Evolutionary conservation across 2,888 invertebrate species (phyloP).

Genomic region (Thalpophila matura): DNA sequence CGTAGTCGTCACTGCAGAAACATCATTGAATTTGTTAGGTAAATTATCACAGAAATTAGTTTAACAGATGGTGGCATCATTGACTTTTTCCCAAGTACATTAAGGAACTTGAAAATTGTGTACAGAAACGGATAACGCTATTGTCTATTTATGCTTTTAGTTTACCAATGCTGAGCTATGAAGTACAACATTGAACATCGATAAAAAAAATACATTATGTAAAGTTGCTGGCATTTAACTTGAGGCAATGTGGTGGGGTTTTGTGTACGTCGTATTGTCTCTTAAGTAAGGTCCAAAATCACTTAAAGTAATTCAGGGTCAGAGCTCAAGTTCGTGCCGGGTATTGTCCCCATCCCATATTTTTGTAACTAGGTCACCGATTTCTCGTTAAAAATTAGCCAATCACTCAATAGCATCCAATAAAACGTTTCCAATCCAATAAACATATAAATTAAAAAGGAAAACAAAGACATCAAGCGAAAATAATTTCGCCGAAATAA

Average conservation of each 20-base stretch:
- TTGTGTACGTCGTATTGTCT: too few relatives aligned
- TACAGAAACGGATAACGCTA: neutral
- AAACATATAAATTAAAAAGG: constrained; percentile 45
- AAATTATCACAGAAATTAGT: constrained; percentile 27
- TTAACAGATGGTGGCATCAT: constrained; percentile 6
- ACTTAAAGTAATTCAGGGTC: too few relatives aligned
- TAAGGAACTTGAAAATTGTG: neutral
- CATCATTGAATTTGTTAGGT: constrained; percentile 8
- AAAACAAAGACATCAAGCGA: constrained; percentile 36
- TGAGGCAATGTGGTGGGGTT: too few relatives aligned
- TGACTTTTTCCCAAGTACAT: too few relatives aligned
- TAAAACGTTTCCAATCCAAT: constrained; percentile 48
- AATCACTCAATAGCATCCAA: constrained; percentile 11
- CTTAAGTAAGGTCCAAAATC: too few relatives aligned
- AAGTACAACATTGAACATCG: too few relatives aligned
- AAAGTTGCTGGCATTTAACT: too few relatives aligned
- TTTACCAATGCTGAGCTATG: too few relatives aligned
- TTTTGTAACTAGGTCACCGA: neutral
- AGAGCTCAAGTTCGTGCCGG: too few relatives aligned
- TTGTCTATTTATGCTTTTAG: too few relatives aligned
- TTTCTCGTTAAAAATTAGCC: constrained; percentile 6
- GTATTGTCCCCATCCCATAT: too few relatives aligned
- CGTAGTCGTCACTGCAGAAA: constrained; percentile 77
- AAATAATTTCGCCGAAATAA: constrained; percentile 42
- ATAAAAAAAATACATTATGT: too few relatives aligned